These are phyloP conservation scores for Anhinga rufa DNA, from an alignment of 2,113 vertebrate species.

Conservation along the genomic window DNA sequence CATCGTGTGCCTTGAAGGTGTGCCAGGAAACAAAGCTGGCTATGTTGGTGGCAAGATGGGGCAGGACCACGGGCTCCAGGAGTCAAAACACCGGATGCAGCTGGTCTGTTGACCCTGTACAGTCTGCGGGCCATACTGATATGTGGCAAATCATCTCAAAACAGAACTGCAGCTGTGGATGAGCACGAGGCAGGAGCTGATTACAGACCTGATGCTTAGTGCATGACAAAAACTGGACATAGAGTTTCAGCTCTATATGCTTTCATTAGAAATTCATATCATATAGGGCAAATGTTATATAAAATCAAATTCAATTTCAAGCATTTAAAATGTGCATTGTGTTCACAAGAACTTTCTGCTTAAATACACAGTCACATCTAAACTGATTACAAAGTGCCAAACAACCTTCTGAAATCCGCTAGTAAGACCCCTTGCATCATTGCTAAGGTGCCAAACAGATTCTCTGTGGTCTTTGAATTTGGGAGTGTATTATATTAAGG, in stretches of 20 bases:
- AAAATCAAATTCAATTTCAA: not conserved
- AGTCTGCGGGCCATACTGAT: not conserved
- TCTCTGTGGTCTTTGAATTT: not conserved
- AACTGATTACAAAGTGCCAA: not conserved
- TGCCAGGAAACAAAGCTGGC: not conserved
- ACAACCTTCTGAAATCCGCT: not conserved
- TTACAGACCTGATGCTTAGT: not conserved
- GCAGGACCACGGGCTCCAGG: not conserved
- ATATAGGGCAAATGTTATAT: not conserved
- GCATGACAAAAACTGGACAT: not conserved
- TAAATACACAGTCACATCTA: not conserved
- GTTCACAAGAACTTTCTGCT: not conserved
- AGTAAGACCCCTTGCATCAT: not conserved
- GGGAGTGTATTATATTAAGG: not conserved
- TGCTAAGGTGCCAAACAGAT: not conserved
- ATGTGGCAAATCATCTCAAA: not conserved
- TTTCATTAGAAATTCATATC: not conserved
- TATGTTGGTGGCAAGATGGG: not conserved
- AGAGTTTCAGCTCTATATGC: not conserved
- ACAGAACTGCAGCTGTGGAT: not conserved
- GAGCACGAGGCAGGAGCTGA: not conserved
- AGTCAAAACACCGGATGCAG: not conserved
- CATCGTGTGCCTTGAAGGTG: fast-evolving
- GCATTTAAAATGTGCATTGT: not conserved
- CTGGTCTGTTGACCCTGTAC: not conserved